A percentile compares a stretch with the other conserved stretches of the same genome.
These are phyloP conservation scores for Erebia palarica DNA, from an alignment of 2,888 invertebrate genomes.

Conservation along the genomic window DNA sequence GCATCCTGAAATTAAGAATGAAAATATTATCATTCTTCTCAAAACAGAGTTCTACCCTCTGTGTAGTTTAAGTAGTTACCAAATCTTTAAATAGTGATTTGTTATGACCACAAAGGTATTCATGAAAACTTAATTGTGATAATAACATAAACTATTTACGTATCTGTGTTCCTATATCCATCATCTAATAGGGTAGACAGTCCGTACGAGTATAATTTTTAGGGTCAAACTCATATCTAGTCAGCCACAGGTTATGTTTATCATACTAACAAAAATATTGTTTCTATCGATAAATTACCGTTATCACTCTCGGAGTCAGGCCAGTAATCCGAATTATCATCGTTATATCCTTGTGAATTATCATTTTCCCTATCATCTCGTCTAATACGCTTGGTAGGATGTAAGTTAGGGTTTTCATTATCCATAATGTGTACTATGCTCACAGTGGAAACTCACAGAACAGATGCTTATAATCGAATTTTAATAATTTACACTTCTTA, in stretches of 20 bases:
- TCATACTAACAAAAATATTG: background rate
- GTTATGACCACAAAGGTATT: too few species aligned
- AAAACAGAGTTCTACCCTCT: background rate
- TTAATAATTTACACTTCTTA: background rate
- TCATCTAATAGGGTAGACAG: too few species aligned
- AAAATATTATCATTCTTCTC: too few species aligned
- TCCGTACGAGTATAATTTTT: too few species aligned
- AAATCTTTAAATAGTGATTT: too few species aligned
- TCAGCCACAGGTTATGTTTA: constrained; percentile 3
- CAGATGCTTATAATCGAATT: background rate
- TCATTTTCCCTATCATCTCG: constrained; percentile 50
- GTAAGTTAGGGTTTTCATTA: constrained; percentile 63
- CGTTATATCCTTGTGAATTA: constrained; percentile 53
- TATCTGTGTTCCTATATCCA: too few species aligned
- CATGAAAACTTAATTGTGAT: too few species aligned
- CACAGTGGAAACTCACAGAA: constrained; percentile 8
- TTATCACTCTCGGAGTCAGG: constrained; percentile 65
- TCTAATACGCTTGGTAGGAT: constrained; percentile 65
- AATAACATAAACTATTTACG: too few species aligned
- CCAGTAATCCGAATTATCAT: constrained; percentile 71
- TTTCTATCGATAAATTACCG: constrained; percentile 47
- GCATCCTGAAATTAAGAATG: too few species aligned
- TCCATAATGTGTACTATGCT: constrained; percentile 54
- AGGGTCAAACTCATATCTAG: background rate
- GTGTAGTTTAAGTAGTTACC: too few species aligned